Conservation (phyloP, 2,797 vertebrate species). For the Mycteria americana region DNA sequence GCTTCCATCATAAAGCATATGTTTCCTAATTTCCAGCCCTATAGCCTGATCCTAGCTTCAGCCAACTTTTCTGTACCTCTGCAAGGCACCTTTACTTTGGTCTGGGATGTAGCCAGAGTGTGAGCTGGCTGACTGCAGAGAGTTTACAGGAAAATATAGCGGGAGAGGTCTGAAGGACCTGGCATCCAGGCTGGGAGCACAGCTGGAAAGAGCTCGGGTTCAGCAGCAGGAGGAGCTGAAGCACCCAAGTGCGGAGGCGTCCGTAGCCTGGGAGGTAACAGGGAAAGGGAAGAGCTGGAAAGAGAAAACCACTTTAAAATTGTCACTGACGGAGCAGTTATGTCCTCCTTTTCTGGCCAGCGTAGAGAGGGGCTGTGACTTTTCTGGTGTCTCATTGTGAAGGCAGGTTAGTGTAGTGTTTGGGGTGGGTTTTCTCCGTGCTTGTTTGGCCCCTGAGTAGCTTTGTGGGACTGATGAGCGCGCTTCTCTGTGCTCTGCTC, state of each 20-base stretch:
- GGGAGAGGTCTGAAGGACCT: background rate
- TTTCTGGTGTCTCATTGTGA: background rate
- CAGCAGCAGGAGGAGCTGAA: slow-evolving; percentile 11
- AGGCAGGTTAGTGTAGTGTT: background rate
- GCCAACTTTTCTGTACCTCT: background rate
- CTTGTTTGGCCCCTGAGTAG: background rate
- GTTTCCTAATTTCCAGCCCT: background rate
- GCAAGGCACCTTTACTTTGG: slow-evolving; percentile 24
- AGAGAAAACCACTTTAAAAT: background rate
- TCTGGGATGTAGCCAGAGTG: background rate
- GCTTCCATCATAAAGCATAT: background rate
- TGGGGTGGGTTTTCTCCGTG: background rate
- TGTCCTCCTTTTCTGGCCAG: background rate
- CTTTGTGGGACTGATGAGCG: background rate
- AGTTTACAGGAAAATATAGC: background rate
- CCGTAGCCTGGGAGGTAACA: background rate
- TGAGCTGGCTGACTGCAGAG: background rate
- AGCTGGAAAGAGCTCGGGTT: slow-evolving; percentile 8
- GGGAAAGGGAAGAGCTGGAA: background rate
- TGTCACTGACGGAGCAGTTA: background rate
- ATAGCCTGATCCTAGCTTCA: background rate
- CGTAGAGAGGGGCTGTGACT: background rate
- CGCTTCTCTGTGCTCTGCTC: background rate
- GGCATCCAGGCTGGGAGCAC: slow-evolving; percentile 10
- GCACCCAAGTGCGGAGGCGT: background rate